Evolutionary conservation across 2,888 invertebrate genomes (phyloP), one percentile per base, ranked within the genome.

Genomic region (Apodemia hepburni): DNA sequence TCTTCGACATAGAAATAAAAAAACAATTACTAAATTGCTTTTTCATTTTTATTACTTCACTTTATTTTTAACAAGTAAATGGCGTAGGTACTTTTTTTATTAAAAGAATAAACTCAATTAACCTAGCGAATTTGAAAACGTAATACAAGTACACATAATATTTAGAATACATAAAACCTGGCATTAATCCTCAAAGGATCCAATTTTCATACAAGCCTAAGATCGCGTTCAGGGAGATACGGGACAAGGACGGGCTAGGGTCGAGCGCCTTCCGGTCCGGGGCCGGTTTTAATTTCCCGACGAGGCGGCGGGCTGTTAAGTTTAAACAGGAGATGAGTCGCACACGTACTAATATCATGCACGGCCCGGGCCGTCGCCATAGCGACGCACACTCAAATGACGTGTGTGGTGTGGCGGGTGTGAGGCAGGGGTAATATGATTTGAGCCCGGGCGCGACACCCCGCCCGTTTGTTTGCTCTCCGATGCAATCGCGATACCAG

Each of bases 331-430:
- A 88, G 89, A 91, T 91, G 91, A 92, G 88, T 81, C 83, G 78
- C 83, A 81, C 83, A 84, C 85, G 86, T 81, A 87, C 88, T 90
- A 90, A 90, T 90, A 86, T 90, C 85, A 90, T 89, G 90, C 89
- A 89, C 83, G 87, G 83, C 93, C 93, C 93, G 93, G 93, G 93
- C 93, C 86, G 93, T 93, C 92, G 92, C 93, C 93, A 92, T 93
- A 92, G 93, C 92, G 93, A 94, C 93, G 93, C 92, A 92, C 92
- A 92, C 92, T 92, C 92, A 93, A 93, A 93, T 93, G 93, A 93
- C 93, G 94, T 93, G 93, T 93, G 93, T 74, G 83, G 76, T 75
- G 71, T 7, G 33, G 7, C 69, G 79, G 81, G 87, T 83, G 85
- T 84, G 85, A 81, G 87, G 78, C 79, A 85, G 88, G 87, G 90